Evolutionary conservation across 64 coral and sea anemone species (phyloP), one percentile per base, ranked within the genome.

Genomic region (Hydrozoanthus tunicans): DNA sequence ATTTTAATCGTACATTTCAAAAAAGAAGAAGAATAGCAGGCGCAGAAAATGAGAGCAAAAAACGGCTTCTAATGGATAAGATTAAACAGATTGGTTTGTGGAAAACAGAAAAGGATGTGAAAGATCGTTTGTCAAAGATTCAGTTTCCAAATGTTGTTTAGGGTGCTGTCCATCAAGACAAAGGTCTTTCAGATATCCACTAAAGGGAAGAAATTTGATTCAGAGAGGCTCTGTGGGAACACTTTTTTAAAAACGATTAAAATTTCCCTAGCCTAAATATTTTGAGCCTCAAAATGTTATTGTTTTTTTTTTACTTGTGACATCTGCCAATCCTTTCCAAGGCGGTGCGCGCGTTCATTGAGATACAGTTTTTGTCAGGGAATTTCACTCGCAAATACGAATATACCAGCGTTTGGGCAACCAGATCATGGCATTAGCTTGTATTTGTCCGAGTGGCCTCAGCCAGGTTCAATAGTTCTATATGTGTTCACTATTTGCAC

Each of bases 91-190:
- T 78, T 57, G 6, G 76, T 78, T 79, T 57, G 52, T 80, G 78
- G 78, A 80, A 80, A 62, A 80, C 78, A 80, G 78, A 79, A 23
- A 55, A 80, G 78, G 59, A 80, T 80, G 78, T 80, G 0, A 58
- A 32, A 80, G 54, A 58, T 56, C 59, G 13, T 80, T 6, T 80
- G 14, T 80, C 59, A 62, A 80, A 80, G 59, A 11, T 79, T 79
- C 77, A 80, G 23, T 80, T 58, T 80, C 0, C 51, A 80, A 80
- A 80, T 25, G 78, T 80, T 80, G 78, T 80, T 59, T 80, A 56
- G 24, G 59, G 78, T 80, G 78, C 78, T 62, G 53, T 58, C 4
- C 78, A 80, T 61, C 78, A 56, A 58, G 58, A 80, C 10, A 80
- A 80, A 80, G 53, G 78, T 80, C 6, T 80, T 80, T 12, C 78